Percentiles rank a stretch among this genome's conserved stretches.
Conservation (phyloP, 2,888 invertebrate species). For the Chelonus formosanus region DNA sequence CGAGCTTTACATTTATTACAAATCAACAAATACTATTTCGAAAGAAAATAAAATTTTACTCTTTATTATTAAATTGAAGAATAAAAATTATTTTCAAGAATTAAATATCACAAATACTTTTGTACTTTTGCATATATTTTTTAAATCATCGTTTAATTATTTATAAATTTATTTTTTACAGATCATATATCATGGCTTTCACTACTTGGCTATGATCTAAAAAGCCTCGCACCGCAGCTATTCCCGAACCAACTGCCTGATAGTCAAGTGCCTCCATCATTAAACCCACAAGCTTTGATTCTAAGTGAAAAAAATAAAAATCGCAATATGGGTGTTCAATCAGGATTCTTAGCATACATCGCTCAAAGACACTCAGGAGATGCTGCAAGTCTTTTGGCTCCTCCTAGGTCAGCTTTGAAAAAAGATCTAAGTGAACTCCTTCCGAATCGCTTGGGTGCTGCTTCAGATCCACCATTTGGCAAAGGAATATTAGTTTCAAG, state of each 20-base stretch:
- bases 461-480: constrained; percentile 89
- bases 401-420: constrained; percentile 82
- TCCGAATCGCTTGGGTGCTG: constrained; percentile 80
- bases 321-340: constrained; percentile 78
- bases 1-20: too few species aligned
- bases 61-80: too few species aligned
- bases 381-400: constrained; percentile 78
- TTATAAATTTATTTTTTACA: constrained; percentile 62
- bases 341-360: constrained; percentile 85
- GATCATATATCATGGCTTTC: constrained; percentile 89
- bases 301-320: constrained; percentile 63
- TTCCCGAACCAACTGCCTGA: constrained; percentile 76
- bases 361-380: constrained; percentile 81
- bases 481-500: constrained; percentile 86
- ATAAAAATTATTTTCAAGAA: too few species aligned
- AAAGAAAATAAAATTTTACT: too few species aligned
- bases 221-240: constrained; percentile 86
- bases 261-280: constrained; percentile 74
- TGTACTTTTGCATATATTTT: neutral
- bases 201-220: constrained; percentile 84
- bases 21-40: too few species aligned
- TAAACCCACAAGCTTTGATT: constrained; percentile 73
- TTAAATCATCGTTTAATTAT: neutral
- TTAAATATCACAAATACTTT: too few species aligned
- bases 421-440: constrained; percentile 77